Evolutionary conservation across 2,113 vertebrate genomes (phyloP).

Genomic region (Malurus alboscapulatus): DNA sequence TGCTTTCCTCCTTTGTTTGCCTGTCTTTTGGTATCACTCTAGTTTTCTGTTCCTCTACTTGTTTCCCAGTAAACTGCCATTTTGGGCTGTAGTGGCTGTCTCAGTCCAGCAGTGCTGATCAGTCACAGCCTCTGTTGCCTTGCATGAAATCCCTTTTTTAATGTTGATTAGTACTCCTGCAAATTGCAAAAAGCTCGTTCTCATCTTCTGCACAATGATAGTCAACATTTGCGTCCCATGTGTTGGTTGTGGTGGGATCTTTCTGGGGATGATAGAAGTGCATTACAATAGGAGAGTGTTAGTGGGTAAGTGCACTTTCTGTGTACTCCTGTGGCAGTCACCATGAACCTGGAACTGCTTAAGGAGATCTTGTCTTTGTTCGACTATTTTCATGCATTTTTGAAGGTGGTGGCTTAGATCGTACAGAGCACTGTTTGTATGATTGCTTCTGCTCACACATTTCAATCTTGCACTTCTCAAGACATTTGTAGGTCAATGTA

Average conservation of each 20-base stretch:
- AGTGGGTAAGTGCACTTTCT: neutral
- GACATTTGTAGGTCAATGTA: slow-evolving; percentile 54
- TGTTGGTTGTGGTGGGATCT: neutral
- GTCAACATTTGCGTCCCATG: neutral
- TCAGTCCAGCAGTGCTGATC: neutral
- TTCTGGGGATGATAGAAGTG: neutral
- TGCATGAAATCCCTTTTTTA: neutral
- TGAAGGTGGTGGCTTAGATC: neutral
- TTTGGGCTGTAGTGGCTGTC: neutral
- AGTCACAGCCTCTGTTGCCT: neutral
- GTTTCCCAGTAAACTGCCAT: neutral
- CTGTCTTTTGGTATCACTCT: neutral
- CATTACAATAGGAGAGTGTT: neutral
- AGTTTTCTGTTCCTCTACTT: neutral
- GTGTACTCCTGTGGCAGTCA: neutral
- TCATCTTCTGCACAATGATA: neutral
- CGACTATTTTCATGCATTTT: slow-evolving; percentile 57
- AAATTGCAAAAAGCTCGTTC: neutral
- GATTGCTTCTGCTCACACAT: slow-evolving; percentile 54
- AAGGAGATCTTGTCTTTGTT: slow-evolving; percentile 27
- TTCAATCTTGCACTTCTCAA: slow-evolving; percentile 46
- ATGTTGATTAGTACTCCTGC: neutral
- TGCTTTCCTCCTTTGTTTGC: neutral
- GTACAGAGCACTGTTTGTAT: slow-evolving; percentile 2
- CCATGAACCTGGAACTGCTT: slow-evolving; percentile 1